A percentile compares a stretch with the other conserved stretches of the same genome.
These are phyloP conservation scores for Tretioscincus oriximinensis DNA, from an alignment of 2,113 vertebrate species.

Conservation along the genomic window DNA sequence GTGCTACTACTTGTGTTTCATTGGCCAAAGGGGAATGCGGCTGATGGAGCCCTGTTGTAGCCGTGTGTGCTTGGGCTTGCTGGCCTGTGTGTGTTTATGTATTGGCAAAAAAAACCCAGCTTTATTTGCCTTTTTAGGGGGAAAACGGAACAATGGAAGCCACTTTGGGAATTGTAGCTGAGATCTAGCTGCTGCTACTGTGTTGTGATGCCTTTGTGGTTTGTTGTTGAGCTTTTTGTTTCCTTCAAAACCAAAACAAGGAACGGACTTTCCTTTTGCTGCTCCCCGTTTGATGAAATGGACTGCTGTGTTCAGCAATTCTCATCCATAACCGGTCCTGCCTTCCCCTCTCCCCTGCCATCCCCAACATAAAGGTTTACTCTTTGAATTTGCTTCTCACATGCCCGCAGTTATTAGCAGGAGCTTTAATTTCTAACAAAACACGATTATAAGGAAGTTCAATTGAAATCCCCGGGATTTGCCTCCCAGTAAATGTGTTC, in stretches of 20 bases:
- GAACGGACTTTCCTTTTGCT: no score
- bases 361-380: not conserved
- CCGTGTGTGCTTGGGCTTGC: no score
- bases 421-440: not conserved
- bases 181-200: not conserved
- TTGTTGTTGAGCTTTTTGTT: not conserved
- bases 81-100: no score
- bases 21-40: not conserved
- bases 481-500: not conserved
- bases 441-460: not conserved
- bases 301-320: not conserved
- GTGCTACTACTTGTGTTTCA: not conserved
- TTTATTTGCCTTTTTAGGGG: not conserved
- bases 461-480: not conserved
- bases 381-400: no score
- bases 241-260: no score
- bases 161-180: not conserved
- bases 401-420: not conserved
- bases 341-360: no score
- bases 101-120: not conserved
- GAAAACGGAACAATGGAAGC: constrained; percentile 11
- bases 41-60: not conserved
- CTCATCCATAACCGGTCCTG: not conserved
- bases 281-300: not conserved
- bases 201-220: not conserved